phyloP scores from a whole-genome alignment of 2,113 vertebrate genomes.

The Melanerpes aurifrons region DNA sequence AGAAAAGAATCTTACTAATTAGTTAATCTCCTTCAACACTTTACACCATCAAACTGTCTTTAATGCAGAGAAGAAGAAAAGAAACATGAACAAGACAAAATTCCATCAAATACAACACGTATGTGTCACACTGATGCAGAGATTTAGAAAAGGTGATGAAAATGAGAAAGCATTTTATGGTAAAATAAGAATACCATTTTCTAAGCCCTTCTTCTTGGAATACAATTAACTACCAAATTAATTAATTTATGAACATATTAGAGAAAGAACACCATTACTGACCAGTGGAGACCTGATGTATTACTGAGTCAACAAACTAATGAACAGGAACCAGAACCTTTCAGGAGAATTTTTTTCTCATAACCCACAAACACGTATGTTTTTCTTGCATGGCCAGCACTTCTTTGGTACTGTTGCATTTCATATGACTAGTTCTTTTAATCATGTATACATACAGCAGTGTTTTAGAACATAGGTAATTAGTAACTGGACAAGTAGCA shows the following conservation, averaged over 20 bases:
- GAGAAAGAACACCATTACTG: constrained; percentile 69
- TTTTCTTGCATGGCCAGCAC: constrained; percentile 69
- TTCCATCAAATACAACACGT: background rate
- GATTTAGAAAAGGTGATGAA: background rate
- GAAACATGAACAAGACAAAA: background rate
- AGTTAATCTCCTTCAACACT: background rate
- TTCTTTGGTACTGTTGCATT: constrained; percentile 67
- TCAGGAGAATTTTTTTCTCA: constrained; percentile 47
- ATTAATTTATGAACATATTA: constrained; percentile 77
- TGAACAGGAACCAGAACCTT: constrained; percentile 72
- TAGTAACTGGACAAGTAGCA: constrained; percentile 55
- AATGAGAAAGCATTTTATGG: background rate
- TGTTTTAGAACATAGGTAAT: constrained; percentile 65
- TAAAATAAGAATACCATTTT: constrained; percentile 5
- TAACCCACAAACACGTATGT: constrained; percentile 61
- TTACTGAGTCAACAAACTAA: constrained; percentile 71
- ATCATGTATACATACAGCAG: constrained; percentile 26
- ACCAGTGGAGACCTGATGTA: constrained; percentile 64
- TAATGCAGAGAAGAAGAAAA: background rate
- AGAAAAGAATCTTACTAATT: background rate
- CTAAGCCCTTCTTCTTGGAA: constrained; percentile 8
- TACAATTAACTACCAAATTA: constrained; percentile 70
- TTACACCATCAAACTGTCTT: background rate
- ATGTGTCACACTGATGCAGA: background rate
- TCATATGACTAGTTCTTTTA: constrained; percentile 71